Evolutionary conservation across 1,140 invertebrate genomes (phyloP).

Genomic region (Bombus ignitus): DNA sequence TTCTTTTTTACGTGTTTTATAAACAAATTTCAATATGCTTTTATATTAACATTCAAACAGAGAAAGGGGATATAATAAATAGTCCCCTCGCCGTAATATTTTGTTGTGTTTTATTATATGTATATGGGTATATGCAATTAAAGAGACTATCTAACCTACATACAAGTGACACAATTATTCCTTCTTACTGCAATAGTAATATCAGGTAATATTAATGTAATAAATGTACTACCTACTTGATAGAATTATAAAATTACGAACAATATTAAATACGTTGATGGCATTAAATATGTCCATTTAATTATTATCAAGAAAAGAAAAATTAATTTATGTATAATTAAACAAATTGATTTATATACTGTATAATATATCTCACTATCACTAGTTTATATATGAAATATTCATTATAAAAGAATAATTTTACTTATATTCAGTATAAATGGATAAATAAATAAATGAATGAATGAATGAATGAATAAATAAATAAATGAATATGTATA

Average conservation of each 20-base stretch:
- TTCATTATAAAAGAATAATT: too few species aligned
- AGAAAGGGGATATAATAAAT: not conserved
- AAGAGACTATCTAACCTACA: slow-evolving; percentile 9
- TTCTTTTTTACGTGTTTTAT: not conserved
- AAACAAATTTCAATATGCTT: not conserved
- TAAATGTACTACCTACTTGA: not conserved
- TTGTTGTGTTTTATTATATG: not conserved
- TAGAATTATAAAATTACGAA: not conserved
- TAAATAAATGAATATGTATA: too few species aligned
- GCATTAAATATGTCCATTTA: not conserved
- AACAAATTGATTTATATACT: too few species aligned
- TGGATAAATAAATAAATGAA: too few species aligned
- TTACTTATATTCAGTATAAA: not conserved
- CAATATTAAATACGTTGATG: not conserved
- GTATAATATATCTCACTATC: too few species aligned
- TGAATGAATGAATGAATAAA: not conserved
- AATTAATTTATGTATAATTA: not conserved
- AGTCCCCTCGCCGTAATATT: not conserved
- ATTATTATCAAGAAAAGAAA: not conserved
- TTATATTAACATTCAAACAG: not conserved
- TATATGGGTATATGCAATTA: not conserved
- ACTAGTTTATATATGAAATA: too few species aligned
- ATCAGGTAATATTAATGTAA: not conserved
- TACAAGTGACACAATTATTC: not conserved
- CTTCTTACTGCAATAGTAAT: not conserved